Conservation (phyloP, 1,140 invertebrate genomes). For the Frieseomelitta varia region DNA sequence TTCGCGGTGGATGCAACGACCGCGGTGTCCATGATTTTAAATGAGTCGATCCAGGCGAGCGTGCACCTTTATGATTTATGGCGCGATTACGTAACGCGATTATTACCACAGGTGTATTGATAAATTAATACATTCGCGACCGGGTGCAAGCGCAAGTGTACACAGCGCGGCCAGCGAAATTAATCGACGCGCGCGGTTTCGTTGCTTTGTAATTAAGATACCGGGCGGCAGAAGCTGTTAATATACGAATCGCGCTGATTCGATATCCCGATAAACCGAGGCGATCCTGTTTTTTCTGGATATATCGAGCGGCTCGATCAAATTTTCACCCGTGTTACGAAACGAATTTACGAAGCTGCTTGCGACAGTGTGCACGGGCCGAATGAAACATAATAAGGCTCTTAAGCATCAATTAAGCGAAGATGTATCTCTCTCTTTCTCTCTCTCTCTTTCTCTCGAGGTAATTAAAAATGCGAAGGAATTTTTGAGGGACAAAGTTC, state of each 20-base stretch:
- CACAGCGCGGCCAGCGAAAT: slow-evolving; percentile 49
- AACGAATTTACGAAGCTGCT: background rate
- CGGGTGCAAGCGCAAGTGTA: slow-evolving; percentile 5
- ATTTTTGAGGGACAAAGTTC: background rate
- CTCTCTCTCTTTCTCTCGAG: background rate
- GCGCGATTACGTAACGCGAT: slow-evolving; percentile 76
- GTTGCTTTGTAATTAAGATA: slow-evolving; percentile 50
- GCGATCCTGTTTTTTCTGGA: background rate
- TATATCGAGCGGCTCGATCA: background rate
- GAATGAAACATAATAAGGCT: background rate
- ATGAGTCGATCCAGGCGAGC: slow-evolving; percentile 70
- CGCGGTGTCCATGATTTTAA: slow-evolving; percentile 63
- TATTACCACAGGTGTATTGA: slow-evolving; percentile 73
- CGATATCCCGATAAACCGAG: slow-evolving; percentile 14
- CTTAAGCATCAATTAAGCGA: background rate
- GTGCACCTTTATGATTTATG: slow-evolving; percentile 71
- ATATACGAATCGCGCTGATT: slow-evolving; percentile 9
- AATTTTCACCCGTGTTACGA: slow-evolving; percentile 17
- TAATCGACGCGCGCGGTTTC: slow-evolving; percentile 54
- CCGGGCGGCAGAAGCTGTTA: slow-evolving; percentile 21
- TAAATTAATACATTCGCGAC: slow-evolving; percentile 72
- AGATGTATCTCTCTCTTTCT: background rate
- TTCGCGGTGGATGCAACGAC: slow-evolving; percentile 68
- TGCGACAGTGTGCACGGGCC: background rate
- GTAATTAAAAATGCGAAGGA: background rate